These are phyloP conservation scores for Luperina testacea DNA, from an alignment of 2,888 invertebrate genomes.

Conservation along the genomic window DNA sequence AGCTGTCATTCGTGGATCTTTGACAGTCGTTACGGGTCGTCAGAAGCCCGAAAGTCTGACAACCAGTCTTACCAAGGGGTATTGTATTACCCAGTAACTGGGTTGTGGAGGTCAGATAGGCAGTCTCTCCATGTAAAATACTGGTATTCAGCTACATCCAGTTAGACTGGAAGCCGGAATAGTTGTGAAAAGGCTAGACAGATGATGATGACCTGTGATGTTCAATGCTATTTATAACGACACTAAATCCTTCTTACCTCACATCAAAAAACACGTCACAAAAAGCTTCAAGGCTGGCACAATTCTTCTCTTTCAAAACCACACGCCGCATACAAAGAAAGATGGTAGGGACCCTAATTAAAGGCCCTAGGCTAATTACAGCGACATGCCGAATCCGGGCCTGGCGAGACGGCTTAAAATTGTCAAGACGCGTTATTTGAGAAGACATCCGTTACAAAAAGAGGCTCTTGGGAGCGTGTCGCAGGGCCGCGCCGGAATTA, in stretches of 20 bases:
- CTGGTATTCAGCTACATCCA: too few species aligned
- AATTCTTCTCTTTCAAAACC: slow-evolving; percentile 32
- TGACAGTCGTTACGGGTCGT: too few species aligned
- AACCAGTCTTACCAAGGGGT: too few species aligned
- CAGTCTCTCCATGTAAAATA: too few species aligned
- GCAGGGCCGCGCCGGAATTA: slow-evolving; percentile 46
- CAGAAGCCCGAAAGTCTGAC: too few species aligned
- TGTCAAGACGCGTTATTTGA: slow-evolving; percentile 72
- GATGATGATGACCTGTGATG: not conserved
- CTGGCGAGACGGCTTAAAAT: slow-evolving; percentile 67
- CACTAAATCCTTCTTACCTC: not conserved
- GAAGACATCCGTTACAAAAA: slow-evolving; percentile 70
- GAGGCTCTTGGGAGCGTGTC: slow-evolving; percentile 60
- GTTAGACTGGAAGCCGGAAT: too few species aligned
- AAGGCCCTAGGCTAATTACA: slow-evolving; percentile 71
- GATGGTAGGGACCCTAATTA: slow-evolving; percentile 58
- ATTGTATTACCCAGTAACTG: too few species aligned
- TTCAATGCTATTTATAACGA: not conserved
- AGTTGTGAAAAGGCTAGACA: too few species aligned
- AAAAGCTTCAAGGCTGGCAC: slow-evolving; percentile 1
- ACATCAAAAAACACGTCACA: slow-evolving; percentile 12
- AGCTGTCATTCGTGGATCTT: too few species aligned
- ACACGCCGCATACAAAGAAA: slow-evolving; percentile 37
- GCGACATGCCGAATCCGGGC: slow-evolving; percentile 67
- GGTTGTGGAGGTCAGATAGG: too few species aligned